Base-by-base conservation (phyloP, 2,113 vertebrate genomes). In the Myotis yumanensis region DNA sequence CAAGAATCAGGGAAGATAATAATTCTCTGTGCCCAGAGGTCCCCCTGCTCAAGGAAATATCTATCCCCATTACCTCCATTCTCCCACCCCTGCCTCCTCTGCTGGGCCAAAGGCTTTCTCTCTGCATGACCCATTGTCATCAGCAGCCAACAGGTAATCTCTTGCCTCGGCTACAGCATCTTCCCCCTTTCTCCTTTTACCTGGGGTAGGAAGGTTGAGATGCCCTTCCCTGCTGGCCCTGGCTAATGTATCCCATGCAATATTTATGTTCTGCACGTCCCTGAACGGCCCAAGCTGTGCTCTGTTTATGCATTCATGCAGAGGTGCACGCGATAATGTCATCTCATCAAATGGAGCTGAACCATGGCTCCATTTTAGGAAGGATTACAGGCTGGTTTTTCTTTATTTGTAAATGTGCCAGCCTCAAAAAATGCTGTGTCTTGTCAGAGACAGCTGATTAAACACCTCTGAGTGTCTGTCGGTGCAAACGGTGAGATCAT, bases 371-470 rank as follows among this genome's bases (percentile, higher is more conserved):
- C 43, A 20, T 75, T 94, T 91, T 85, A 54, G 79, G 92, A 96
- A 64, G 82, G 69, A 96, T 97, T 91, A 69, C 64, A 94, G 94
- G 32, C 48, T 96, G 54, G 52, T 83, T 93, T 95, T 91, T 77
- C 90, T 96, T 91, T 97, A 73, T 97, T 96, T 94, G 92, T 96
- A 94, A 97, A 95, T 89, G 82, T 48, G 69, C 79, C 94, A 95
- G 73, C 77, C 93, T 90, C 5, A 14, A 54, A 37, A 94, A 96
- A 92, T 25, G 51, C 54, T 25, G 0, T 93, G 86, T 96, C 95
- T 97, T 95, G 30, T 93, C 88, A 94, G 93, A 97, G 96, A 95
- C 90, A 95, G 92, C 81, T 96, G 96, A 96, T 96, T 96, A 96
- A 97, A 97, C 92, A 96, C 96, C 92, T 97, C 90, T 86, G 95